Evolutionary conservation across 1,140 invertebrate species (phyloP).

Genomic region (Atta cephalotes): DNA sequence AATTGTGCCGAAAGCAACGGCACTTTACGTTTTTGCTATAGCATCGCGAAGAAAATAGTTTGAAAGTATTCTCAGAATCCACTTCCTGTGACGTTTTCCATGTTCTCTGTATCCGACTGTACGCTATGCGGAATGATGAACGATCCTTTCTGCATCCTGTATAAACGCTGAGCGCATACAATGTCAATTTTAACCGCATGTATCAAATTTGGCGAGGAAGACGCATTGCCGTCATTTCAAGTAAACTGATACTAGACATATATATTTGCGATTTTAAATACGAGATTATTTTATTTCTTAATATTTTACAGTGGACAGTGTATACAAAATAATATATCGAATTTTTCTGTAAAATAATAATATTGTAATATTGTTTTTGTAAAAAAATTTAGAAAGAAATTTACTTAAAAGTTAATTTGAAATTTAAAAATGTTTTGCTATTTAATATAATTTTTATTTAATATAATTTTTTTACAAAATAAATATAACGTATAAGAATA

Average conservation of each 20-base stretch:
- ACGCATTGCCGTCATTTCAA: constrained; percentile 22
- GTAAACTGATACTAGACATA: constrained; percentile 22
- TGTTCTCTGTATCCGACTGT: constrained; percentile 40
- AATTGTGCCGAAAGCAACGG: constrained; percentile 56
- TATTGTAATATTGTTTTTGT: background rate
- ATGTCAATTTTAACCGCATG: constrained; percentile 50
- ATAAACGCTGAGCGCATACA: constrained; percentile 20
- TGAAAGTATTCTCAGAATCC: constrained; percentile 51
- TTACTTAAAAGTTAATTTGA: too few species aligned
- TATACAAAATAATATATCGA: background rate
- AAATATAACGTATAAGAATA: background rate
- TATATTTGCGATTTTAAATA: constrained; percentile 13
- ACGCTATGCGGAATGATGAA: constrained; percentile 51
- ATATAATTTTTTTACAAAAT: background rate
- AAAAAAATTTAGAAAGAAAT: background rate
- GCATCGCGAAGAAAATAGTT: constrained; percentile 54
- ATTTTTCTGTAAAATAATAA: background rate
- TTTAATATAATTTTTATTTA: constrained; percentile 3
- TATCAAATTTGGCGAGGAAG: constrained; percentile 44
- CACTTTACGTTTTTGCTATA: constrained; percentile 50
- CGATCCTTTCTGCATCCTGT: constrained; percentile 43
- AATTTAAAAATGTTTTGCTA: background rate
- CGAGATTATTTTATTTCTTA: constrained; percentile 19
- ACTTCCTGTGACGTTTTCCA: constrained; percentile 50
- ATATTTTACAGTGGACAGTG: background rate